Evolutionary conservation across 2,113 vertebrate genomes (phyloP).

Genomic region (Chloebia gouldiae): DNA sequence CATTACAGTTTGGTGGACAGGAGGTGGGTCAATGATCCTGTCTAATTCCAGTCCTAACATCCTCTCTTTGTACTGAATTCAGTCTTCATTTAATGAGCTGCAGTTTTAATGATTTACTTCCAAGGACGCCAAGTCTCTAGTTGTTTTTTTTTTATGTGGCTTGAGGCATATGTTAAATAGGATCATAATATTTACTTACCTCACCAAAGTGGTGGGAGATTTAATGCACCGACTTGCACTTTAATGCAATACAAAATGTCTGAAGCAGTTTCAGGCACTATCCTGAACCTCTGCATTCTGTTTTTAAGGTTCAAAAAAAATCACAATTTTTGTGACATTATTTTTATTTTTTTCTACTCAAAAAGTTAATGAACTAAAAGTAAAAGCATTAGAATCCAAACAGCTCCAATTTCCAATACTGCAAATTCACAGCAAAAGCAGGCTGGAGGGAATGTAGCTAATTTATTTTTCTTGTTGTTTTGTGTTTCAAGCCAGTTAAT

Average conservation of each 20-base stretch:
- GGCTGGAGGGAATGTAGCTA: background rate
- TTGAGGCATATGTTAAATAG: constrained; percentile 48
- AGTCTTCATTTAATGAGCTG: constrained; percentile 12
- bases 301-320: constrained; percentile 20
- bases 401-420: background rate
- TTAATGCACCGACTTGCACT: constrained; percentile 4
- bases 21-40: background rate
- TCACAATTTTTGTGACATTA: background rate
- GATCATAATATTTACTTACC: constrained; percentile 58
- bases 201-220: constrained; percentile 4
- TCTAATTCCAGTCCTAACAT: background rate
- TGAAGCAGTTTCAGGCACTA: background rate
- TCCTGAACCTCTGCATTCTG: background rate
- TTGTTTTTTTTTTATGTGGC: constrained; percentile 1
- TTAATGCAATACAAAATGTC: background rate
- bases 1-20: background rate
- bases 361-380: background rate
- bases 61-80: background rate
- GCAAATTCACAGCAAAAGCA: background rate
- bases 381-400: background rate
- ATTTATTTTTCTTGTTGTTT: background rate
- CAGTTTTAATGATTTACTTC: constrained; percentile 36
- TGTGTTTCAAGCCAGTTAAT: background rate
- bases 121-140: background rate
- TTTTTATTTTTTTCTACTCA: background rate